Percentiles rank a stretch among this genome's conserved stretches.
These are phyloP conservation scores for Podiceps cristatus DNA, from an alignment of 2,113 vertebrate species.

Conservation along the genomic window DNA sequence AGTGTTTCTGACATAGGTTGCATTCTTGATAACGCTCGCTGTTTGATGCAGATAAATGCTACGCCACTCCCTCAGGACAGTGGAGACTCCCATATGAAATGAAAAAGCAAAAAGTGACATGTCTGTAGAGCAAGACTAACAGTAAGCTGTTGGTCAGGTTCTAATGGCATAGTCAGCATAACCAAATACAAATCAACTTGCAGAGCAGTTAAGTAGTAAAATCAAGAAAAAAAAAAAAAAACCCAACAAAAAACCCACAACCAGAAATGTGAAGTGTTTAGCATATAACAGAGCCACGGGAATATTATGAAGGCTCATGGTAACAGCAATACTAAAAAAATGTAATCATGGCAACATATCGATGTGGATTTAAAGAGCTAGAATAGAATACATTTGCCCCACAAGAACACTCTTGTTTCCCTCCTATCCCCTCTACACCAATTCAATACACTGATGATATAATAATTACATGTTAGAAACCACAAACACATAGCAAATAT, in stretches of 20 bases:
- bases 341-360: background rate
- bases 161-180: background rate
- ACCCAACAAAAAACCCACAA: no score
- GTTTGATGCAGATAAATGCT: conserved; percentile 18
- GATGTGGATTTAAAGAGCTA: background rate
- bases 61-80: background rate
- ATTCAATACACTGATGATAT: background rate
- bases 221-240: background rate
- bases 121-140: background rate
- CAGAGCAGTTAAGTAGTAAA: background rate
- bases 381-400: background rate
- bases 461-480: background rate
- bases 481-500: background rate
- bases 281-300: background rate
- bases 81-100: background rate
- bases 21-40: background rate
- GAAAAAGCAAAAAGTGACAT: background rate
- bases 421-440: background rate
- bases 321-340: background rate
- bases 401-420: background rate
- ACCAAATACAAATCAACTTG: background rate
- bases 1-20: background rate
- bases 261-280: background rate
- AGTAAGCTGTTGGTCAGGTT: background rate
- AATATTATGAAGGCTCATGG: background rate